Conservation (phyloP, 2,113 vertebrate genomes). For the Anhinga rufa region DNA sequence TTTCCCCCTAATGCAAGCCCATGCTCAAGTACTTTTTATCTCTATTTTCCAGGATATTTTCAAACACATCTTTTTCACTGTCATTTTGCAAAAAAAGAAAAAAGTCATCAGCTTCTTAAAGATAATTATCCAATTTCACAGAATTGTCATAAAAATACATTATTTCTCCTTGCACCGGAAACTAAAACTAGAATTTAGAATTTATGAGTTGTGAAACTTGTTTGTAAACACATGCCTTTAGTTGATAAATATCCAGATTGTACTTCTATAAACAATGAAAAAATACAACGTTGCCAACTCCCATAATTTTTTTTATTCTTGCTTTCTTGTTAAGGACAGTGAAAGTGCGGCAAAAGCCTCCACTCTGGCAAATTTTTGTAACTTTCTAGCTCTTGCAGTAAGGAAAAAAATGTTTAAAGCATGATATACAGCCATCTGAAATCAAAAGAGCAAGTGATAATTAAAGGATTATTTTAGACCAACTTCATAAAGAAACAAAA, state of each 20-base stretch:
- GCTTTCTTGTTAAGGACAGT: background rate
- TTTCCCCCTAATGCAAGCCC: background rate
- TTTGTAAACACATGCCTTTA: background rate
- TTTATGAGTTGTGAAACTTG: background rate
- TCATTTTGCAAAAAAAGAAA: background rate
- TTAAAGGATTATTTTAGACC: background rate
- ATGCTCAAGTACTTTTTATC: background rate
- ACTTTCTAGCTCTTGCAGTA: background rate
- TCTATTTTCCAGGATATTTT: background rate
- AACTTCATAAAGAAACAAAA: background rate
- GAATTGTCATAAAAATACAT: background rate
- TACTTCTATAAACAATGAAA: background rate
- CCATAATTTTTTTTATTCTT: background rate
- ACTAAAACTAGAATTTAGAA: background rate
- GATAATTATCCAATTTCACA: background rate
- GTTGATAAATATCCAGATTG: background rate
- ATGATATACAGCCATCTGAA: background rate
- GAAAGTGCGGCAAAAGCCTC: background rate
- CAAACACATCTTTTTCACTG: background rate
- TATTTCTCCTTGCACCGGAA: background rate
- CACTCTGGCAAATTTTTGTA: background rate
- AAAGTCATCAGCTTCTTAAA: background rate
- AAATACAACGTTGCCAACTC: background rate
- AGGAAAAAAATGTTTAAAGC: background rate
- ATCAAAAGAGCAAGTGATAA: background rate